phyloP scores from a whole-genome alignment of 2,113 vertebrate species.

The Athene cunicularia region DNA sequence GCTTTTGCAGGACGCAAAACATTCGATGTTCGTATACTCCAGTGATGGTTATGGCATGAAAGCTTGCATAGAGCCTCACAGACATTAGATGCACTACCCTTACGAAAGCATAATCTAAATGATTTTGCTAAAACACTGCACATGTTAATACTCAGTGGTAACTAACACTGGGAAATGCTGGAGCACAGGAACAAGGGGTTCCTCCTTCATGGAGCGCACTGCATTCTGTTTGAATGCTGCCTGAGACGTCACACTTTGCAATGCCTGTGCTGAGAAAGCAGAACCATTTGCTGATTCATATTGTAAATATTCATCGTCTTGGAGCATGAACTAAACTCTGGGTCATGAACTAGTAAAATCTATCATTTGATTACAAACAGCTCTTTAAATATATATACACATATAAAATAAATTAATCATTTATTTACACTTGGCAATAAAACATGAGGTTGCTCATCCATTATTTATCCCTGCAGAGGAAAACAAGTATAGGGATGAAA shows the following conservation, averaged over 20 bases:
- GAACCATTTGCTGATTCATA: background rate
- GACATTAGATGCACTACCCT: background rate
- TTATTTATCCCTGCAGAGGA: constrained; percentile 45
- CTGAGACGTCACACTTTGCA: background rate
- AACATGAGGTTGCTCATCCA: constrained; percentile 46
- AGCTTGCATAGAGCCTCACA: background rate
- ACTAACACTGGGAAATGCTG: background rate
- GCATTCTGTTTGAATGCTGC: background rate
- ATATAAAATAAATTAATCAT: constrained; percentile 33
- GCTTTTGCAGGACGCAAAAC: background rate
- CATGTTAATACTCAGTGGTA: background rate
- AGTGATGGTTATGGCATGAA: background rate
- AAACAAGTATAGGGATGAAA: background rate
- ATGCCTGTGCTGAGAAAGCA: background rate
- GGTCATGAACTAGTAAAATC: constrained; percentile 9
- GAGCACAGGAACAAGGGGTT: background rate
- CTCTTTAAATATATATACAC: background rate
- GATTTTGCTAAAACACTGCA: background rate
- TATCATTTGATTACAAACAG: constrained; percentile 41
- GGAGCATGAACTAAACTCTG: background rate
- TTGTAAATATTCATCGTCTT: background rate
- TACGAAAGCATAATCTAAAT: background rate
- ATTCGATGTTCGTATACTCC: background rate
- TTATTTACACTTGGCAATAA: constrained; percentile 55
- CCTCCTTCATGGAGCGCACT: background rate